Conservation (phyloP, 2,888 invertebrate genomes). For the Aricia artaxerxes region DNA sequence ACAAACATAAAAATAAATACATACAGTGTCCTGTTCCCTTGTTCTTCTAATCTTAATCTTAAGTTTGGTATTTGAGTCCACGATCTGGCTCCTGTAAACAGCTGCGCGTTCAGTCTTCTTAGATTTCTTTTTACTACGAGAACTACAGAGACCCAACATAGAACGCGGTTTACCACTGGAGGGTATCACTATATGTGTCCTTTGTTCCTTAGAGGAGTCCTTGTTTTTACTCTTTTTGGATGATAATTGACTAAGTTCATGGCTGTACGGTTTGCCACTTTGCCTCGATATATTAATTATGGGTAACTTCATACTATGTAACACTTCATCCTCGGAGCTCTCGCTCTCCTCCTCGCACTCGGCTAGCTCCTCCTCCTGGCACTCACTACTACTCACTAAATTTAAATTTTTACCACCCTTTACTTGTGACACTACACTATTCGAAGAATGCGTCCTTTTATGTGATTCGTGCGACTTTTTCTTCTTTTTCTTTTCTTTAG, state of each 20-base stretch:
- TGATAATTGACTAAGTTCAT: constrained; percentile 80
- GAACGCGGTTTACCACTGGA: constrained; percentile 77
- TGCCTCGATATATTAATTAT: constrained; percentile 65
- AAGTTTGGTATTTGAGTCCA: constrained; percentile 83
- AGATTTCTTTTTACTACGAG: constrained; percentile 74
- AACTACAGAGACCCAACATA: constrained; percentile 74
- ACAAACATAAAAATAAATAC: constrained; percentile 42
- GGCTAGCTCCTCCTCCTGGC: constrained; percentile 59
- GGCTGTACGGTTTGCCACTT: constrained; percentile 78
- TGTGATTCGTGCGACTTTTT: constrained; percentile 59
- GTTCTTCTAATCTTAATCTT: constrained; percentile 86
- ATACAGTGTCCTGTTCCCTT: constrained; percentile 67
- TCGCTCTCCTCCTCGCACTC: constrained; percentile 56
- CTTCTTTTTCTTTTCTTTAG: constrained; percentile 65
- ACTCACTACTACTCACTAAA: constrained; percentile 78
- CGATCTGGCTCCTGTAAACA: constrained; percentile 82
- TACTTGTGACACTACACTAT: constrained; percentile 64
- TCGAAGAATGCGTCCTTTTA: constrained; percentile 61
- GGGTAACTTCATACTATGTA: constrained; percentile 75
- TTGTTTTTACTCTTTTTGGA: constrained; percentile 72
- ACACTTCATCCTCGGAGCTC: constrained; percentile 75
- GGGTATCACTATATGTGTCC: constrained; percentile 66
- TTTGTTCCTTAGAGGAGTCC: constrained; percentile 60
- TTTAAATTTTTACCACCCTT: constrained; percentile 78
- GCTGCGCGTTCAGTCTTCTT: constrained; percentile 67